Evolutionary conservation across 2,113 vertebrate species (phyloP).

Genomic region (Ochotona princeps): DNA sequence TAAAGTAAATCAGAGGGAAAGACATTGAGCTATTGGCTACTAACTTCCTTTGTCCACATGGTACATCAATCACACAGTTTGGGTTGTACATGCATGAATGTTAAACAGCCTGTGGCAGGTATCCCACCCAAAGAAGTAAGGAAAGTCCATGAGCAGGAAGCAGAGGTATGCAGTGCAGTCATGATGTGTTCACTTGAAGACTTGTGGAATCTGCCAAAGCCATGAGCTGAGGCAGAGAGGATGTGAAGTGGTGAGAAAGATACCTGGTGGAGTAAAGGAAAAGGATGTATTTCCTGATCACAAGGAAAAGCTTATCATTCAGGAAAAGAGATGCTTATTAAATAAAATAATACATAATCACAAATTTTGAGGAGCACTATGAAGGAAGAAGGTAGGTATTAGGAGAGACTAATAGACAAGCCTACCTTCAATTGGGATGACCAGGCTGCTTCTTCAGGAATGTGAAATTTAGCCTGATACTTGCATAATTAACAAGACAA

Average conservation of each 20-base stretch:
- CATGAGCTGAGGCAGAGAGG: background rate
- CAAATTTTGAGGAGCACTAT: background rate
- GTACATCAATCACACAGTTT: background rate
- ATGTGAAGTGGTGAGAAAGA: background rate
- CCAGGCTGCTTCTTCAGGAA: background rate
- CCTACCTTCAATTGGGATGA: background rate
- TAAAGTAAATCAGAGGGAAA: background rate
- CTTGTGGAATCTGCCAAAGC: background rate
- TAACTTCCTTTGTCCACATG: background rate
- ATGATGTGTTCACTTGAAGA: background rate
- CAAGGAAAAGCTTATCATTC: background rate
- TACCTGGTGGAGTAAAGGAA: background rate
- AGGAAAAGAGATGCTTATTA: background rate
- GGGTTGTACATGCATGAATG: background rate
- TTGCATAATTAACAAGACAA: background rate
- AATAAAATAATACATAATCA: background rate
- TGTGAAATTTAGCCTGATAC: background rate
- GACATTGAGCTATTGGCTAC: background rate
- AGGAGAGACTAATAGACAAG: background rate
- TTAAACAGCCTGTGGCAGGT: background rate
- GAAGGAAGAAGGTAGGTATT: background rate
- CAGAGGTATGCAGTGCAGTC: background rate
- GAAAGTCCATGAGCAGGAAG: background rate
- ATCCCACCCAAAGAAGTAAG: background rate
- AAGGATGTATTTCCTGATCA: background rate